Evolutionary conservation across 2,113 vertebrate genomes (phyloP).

Genomic region (Hydrolagus affinis): DNA sequence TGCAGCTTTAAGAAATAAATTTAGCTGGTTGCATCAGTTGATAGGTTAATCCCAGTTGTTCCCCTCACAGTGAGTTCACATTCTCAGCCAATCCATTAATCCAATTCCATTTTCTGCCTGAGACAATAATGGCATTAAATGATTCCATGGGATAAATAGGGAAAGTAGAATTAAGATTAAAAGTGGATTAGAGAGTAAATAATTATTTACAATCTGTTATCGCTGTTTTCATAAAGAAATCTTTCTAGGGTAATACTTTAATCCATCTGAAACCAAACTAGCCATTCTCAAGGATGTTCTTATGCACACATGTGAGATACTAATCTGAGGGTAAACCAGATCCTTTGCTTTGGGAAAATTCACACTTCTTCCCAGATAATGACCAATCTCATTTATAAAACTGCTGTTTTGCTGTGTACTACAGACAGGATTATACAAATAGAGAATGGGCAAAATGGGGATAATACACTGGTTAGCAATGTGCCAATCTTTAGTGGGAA

Average conservation of each 20-base stretch:
- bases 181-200: neutral
- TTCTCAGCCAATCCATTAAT: neutral
- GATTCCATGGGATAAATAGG: neutral
- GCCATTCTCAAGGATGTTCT: neutral
- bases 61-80: neutral
- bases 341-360: too few species aligned
- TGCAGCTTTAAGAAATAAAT: neutral
- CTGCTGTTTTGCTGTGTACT: neutral
- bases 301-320: neutral
- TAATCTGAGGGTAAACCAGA: too few species aligned
- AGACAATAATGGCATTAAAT: neutral
- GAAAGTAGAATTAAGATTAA: neutral
- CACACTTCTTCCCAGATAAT: too few species aligned
- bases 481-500: too few species aligned
- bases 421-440: neutral
- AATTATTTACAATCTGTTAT: neutral
- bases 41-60: neutral
- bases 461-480: too few species aligned
- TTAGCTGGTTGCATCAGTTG: neutral
- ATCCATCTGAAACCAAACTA: neutral
- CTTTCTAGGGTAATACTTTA: neutral
- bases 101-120: neutral
- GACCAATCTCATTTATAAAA: too few species aligned
- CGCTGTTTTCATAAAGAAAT: neutral
- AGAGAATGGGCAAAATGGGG: too few species aligned